These are phyloP conservation scores for Meriones unguiculatus DNA, from an alignment of 2,113 vertebrate species.

Conservation along the genomic window DNA sequence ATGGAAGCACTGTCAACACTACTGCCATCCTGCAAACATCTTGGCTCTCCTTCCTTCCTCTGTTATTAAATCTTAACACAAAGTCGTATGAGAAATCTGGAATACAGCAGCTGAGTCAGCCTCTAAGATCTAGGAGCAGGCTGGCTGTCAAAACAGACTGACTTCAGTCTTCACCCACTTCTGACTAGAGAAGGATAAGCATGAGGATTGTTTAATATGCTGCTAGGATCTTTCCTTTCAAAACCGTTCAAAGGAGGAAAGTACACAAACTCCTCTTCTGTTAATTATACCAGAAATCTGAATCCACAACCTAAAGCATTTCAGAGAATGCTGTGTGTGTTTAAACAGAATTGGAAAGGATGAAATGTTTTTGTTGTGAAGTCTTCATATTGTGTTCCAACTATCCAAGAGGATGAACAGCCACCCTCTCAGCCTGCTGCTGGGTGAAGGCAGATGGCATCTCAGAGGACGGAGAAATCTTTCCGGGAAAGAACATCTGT, in stretches of 20 bases:
- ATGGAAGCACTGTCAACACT: conserved; percentile 18
- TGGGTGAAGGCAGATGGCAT: conserved; percentile 76
- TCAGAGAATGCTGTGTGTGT: neutral
- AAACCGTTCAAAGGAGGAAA: conserved; percentile 36
- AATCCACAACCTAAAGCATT: neutral
- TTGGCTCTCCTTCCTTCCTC: conserved; percentile 75
- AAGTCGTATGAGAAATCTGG: conserved; percentile 79
- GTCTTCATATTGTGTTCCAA: conserved; percentile 45
- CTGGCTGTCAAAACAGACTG: conserved; percentile 86
- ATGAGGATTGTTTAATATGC: conserved; percentile 20
- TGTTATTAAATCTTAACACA: conserved; percentile 78
- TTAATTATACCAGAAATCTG: conserved; percentile 25
- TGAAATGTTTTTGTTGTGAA: conserved; percentile 48
- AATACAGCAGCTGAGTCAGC: conserved; percentile 79
- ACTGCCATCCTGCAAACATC: conserved; percentile 47
- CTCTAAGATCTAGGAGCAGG: conserved; percentile 66
- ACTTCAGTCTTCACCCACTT: conserved; percentile 80
- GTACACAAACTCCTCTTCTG: neutral
- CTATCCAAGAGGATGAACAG: conserved; percentile 42
- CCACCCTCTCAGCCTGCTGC: conserved; percentile 75
- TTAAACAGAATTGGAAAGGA: neutral
- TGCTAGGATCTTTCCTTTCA: neutral
- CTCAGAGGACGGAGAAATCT: conserved; percentile 72
- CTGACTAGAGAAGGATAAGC: conserved; percentile 27
- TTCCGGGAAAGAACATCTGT: conserved; percentile 66